Base-by-base conservation (phyloP, 1,140 invertebrate genomes). In the Heliconius hewitsoni region DNA sequence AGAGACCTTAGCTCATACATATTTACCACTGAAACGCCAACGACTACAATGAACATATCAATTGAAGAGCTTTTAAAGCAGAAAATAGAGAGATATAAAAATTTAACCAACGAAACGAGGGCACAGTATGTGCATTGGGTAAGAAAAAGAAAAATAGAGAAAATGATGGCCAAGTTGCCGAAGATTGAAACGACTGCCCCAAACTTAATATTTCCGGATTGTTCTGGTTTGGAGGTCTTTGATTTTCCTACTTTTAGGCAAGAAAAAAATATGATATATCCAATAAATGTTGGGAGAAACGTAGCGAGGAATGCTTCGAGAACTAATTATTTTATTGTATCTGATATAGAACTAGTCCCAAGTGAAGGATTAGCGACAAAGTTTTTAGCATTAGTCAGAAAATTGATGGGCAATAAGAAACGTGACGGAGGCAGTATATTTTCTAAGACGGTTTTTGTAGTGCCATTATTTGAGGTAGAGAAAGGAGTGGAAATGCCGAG, bases 381-480 rank as follows among this genome's bases (percentile, higher is more conserved):
- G 81, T 97, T 97, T 83, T 85, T 96, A 6, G 87, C 95, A 78
- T 96, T 97, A 96, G 86, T 97, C 1, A 89, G 91, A 77, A 92
- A 94, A 84, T 88, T 93, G 87, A 93, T 92, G 88, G 91, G 91
- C 76, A 87, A 89, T 78, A 90, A 90, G 84, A 93, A 91, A 76
- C 86, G 91, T 39, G 86, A 89, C 50, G 86, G 91, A 73, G 90
- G 92, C 70, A 90, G 88, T 88, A 84, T 92, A 81, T 94, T 95
- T 71, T 89, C 95, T 80, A 95, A 95, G 77, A 92, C 95, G 0
- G 96, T 96, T 73, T 97, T 96, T 89, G 97, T 97, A 2, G 93
- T 97, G 71, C 96, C 96, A 8, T 95, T 97, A 71, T 98, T 98
- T 91, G 97, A 98, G 90, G 96, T 98, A 75, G 96, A 97, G 81